Evolutionary conservation across 2,113 vertebrate species (phyloP).

Genomic region (Gadus macrocephalus): DNA sequence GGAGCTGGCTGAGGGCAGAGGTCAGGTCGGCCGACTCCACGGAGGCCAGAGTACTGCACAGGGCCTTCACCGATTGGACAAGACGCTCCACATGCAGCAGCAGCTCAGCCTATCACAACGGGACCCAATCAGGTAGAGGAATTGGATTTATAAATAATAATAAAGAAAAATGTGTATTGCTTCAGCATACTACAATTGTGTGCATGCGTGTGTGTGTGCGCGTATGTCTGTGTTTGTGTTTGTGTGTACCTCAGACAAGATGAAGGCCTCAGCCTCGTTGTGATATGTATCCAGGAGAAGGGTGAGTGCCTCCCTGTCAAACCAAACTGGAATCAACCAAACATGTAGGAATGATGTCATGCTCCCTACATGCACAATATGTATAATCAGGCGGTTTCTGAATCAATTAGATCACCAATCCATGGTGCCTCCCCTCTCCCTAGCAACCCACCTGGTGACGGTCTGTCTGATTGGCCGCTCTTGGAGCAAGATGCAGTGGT

Average conservation of each 20-base stretch:
- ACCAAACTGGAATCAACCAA: too few relatives aligned
- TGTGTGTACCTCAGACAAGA: constrained; percentile 79
- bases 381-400: too few relatives aligned
- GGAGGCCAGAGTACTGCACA: constrained; percentile 87
- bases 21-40: constrained; percentile 92
- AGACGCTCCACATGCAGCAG: constrained; percentile 83
- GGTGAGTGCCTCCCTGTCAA: constrained; percentile 85
- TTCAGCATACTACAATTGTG: neutral
- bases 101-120: constrained; percentile 74
- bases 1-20: constrained; percentile 85
- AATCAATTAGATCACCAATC: too few relatives aligned
- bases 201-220: constrained; percentile 10
- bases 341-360: neutral
- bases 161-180: neutral
- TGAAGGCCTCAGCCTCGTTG: constrained; percentile 88
- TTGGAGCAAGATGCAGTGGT: constrained; percentile 89
- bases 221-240: neutral
- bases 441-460: constrained; percentile 83
- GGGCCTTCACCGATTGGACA: constrained; percentile 91
- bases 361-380: too few relatives aligned
- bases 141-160: neutral
- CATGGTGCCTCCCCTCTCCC: too few relatives aligned
- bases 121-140: neutral
- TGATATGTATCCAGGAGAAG: constrained; percentile 94
- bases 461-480: constrained; percentile 95